phyloP scores from a whole-genome alignment of 1,140 invertebrate species.

The Zaprionus ghesquierei region DNA sequence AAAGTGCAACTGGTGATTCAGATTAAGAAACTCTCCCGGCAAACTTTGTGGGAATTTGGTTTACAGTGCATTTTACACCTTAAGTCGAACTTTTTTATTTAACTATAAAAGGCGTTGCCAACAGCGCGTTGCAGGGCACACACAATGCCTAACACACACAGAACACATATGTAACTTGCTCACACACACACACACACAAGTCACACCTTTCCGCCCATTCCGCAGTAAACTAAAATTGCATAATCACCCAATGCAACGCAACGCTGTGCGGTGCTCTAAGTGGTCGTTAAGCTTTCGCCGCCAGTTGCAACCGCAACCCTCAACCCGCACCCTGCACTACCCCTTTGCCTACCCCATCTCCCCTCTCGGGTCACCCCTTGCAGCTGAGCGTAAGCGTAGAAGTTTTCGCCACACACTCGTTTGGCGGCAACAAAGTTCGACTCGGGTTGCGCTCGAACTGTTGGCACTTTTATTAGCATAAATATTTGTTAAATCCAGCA shows the following conservation, averaged over 20 bases:
- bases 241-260: constrained; percentile 28
- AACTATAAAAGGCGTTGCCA: not conserved
- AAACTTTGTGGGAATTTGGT: not conserved
- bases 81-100: not conserved
- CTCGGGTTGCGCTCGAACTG: constrained; percentile 28
- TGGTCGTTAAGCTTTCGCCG: constrained; percentile 44
- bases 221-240: constrained; percentile 30
- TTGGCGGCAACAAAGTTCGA: constrained; percentile 34
- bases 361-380: not conserved
- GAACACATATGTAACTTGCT: not conserved
- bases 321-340: accelerated
- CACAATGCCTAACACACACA: not conserved
- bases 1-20: not conserved
- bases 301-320: constrained; percentile 14
- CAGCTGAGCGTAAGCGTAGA: constrained; percentile 11
- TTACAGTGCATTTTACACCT: not conserved
- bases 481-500: constrained; percentile 70
- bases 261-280: constrained; percentile 26
- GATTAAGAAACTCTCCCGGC: not conserved
- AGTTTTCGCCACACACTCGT: constrained; percentile 42
- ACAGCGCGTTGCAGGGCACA: not conserved
- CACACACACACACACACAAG: not conserved
- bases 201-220: not conserved
- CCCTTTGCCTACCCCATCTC: not conserved
- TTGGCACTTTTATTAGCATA: constrained; percentile 73